These are phyloP conservation scores for Coracopsis vasa DNA, from an alignment of 2,113 vertebrate species.

Conservation along the genomic window DNA sequence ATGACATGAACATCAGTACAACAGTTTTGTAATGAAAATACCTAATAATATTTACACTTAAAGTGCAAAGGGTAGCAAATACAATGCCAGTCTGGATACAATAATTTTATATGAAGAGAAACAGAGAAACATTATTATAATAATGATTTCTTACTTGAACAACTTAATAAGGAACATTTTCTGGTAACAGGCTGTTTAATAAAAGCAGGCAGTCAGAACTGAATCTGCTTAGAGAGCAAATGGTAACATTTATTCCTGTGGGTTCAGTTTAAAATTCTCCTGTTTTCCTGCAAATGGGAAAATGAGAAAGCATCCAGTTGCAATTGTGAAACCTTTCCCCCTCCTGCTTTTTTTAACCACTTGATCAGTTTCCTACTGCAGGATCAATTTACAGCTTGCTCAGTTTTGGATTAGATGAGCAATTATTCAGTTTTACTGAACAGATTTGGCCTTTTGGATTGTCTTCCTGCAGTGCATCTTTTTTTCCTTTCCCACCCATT, in stretches of 20 bases:
- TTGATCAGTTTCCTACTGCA: background rate
- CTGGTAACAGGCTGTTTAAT: slow-evolving; percentile 47
- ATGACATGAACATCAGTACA: background rate
- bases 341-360: background rate
- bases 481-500: background rate
- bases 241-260: slow-evolving; percentile 10
- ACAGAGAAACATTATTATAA: background rate
- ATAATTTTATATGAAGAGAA: slow-evolving; percentile 21
- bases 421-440: background rate
- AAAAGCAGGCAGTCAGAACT: slow-evolving; percentile 38
- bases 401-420: background rate
- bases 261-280: slow-evolving; percentile 11
- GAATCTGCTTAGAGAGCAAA: background rate
- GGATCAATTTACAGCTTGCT: background rate
- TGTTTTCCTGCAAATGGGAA: background rate
- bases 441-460: background rate
- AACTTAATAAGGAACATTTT: slow-evolving; percentile 45
- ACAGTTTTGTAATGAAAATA: background rate
- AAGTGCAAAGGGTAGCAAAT: background rate
- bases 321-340: background rate
- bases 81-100: background rate
- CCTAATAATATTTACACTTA: background rate
- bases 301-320: background rate
- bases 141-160: slow-evolving; percentile 40
- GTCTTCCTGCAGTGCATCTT: background rate